phyloP scores from a whole-genome alignment of 2,113 vertebrate genomes.

The Brachionichthys hirsutus region DNA sequence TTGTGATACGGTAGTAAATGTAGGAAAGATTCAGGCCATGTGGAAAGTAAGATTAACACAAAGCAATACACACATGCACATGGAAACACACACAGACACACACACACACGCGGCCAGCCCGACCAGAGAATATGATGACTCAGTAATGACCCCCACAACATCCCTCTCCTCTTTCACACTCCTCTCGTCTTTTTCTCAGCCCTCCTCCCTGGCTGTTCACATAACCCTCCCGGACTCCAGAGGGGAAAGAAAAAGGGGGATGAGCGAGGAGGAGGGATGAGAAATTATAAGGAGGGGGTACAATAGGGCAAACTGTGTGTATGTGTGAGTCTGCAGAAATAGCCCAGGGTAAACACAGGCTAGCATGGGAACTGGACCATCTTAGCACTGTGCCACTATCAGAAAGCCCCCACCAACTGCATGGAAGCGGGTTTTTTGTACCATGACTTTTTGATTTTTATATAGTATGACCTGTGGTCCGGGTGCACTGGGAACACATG shows the following conservation, averaged over 20 bases:
- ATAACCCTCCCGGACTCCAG: conserved; percentile 88
- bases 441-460: too few species aligned
- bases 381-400: conserved; percentile 66
- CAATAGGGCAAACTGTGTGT: conserved; percentile 62
- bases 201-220: conserved; percentile 83
- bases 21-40: background rate
- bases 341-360: conserved; percentile 85
- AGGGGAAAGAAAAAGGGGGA: conserved; percentile 69
- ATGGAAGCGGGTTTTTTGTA: background rate
- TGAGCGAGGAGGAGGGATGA: conserved; percentile 54
- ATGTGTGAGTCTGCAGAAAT: conserved; percentile 77
- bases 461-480: too few species aligned
- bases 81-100: conserved; percentile 9
- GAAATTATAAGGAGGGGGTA: conserved; percentile 65
- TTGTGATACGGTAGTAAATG: background rate
- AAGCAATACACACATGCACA: conserved; percentile 11
- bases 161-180: conserved; percentile 68
- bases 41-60: conserved; percentile 13
- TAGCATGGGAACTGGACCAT: conserved; percentile 86
- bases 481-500: too few species aligned
- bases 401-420: conserved; percentile 33
- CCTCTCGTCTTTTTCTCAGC: conserved; percentile 68
- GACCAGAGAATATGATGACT: conserved; percentile 68
- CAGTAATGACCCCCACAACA: conserved; percentile 66
- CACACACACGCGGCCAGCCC: conserved; percentile 22